A percentile compares a stretch with the other conserved stretches of the same genome.
phyloP scores from a whole-genome alignment of 2,888 invertebrate genomes.

The Mechanitis messenoides region DNA sequence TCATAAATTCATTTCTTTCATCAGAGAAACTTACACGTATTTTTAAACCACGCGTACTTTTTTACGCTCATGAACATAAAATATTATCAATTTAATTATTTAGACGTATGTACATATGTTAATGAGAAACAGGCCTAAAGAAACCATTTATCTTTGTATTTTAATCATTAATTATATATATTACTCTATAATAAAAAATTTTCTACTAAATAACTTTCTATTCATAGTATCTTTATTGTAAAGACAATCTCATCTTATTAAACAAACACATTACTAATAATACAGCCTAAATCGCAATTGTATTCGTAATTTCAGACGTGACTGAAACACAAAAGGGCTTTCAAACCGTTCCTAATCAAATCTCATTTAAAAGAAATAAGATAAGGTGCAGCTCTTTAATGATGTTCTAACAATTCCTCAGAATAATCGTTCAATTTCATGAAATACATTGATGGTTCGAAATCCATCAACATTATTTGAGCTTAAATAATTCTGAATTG shows the following conservation, averaged over 20 bases:
- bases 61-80: too few species aligned
- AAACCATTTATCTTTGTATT: too few species aligned
- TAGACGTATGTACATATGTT: too few species aligned
- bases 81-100: too few species aligned
- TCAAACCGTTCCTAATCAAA: slow-evolving; percentile 34
- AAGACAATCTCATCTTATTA: slow-evolving; percentile 7
- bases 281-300: slow-evolving; percentile 31
- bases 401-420: neutral
- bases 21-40: too few species aligned
- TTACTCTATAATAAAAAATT: neutral
- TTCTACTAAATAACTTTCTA: neutral
- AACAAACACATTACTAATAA: slow-evolving; percentile 29
- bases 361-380: slow-evolving; percentile 30
- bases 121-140: too few species aligned
- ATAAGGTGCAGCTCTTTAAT: slow-evolving; percentile 21
- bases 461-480: neutral
- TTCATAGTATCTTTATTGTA: neutral
- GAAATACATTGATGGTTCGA: neutral
- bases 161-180: too few species aligned
- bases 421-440: neutral
- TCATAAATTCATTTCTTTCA: too few species aligned
- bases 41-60: too few species aligned
- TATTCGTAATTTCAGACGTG: slow-evolving; percentile 39
- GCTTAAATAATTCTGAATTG: neutral
- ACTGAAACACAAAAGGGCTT: slow-evolving; percentile 43